Evolutionary conservation across 2,888 invertebrate species (phyloP), one percentile per base, ranked within the genome.

Genomic region (Plebejus melissa): DNA sequence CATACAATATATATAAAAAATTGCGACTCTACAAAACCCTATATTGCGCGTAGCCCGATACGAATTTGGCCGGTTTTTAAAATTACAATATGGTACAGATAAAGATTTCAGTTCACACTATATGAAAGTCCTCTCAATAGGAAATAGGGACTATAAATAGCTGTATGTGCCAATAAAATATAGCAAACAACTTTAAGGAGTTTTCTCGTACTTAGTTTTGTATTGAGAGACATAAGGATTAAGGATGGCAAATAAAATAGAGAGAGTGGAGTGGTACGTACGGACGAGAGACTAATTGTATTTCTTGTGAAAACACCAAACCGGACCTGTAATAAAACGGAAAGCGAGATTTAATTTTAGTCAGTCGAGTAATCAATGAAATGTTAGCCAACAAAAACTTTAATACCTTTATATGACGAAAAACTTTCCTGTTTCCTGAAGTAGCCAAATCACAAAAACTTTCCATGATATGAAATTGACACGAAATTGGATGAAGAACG

Each of bases 291-390:
- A 41, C 70, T 70, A 70, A 70, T 70, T 70, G 70, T 70, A 41
- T 70, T 70, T 70, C 41, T 70, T 70, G 41, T 41, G 70, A 70
- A 70, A 70, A 70, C 22, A 70, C 38, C n/a, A 41, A 41, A 70
- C 41, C 9, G 38, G n/a, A 41, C 70, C 16, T 9, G 9, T 70
- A 70, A 70, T 41, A 3, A 41, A 41, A 70, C 41, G 22, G 70
- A 70, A 70, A 70, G 22, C 38, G 22, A 22, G 41, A 41, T 70
- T 70, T 70, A 22, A 70, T 70, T 70, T 41, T n/a, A 41, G 11
- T 41, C 9, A 9, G 22, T 41, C 7, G n/a, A n/a, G 41, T 9
- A 41, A 6, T 22, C 7, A 38, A 70, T 65, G 13, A 65, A 13
- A 65, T 36, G 65, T 13, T 11, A 9, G 4, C 3, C 11, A 28